These are phyloP conservation scores for Notarius quadriscutis DNA, from an alignment of 2,113 vertebrate species.

Conservation along the genomic window DNA sequence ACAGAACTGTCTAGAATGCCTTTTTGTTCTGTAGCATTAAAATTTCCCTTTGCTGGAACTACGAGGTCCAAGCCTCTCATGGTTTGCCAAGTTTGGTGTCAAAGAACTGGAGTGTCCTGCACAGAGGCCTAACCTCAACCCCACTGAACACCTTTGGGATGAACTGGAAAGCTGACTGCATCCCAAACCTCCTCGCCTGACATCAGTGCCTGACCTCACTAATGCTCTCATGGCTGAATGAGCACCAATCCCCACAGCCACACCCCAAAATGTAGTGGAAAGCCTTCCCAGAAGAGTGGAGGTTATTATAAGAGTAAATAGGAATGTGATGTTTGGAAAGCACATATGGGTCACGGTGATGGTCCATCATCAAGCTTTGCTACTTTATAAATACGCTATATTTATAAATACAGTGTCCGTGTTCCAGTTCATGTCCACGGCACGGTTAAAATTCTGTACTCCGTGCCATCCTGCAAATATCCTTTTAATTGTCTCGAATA, in stretches of 20 bases:
- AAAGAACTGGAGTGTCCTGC: too few species aligned
- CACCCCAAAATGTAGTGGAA: too few species aligned
- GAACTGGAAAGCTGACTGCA: neutral
- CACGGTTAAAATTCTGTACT: neutral
- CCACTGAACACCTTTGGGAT: too few species aligned
- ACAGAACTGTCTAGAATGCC: neutral
- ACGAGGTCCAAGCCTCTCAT: neutral
- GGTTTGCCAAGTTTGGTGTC: neutral
- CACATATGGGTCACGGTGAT: neutral
- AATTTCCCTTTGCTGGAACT: neutral
- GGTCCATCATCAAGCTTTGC: neutral
- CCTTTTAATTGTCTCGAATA: neutral
- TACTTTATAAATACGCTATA: neutral
- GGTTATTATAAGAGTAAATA: neutral
- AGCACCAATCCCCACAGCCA: too few species aligned
- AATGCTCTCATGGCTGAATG: too few species aligned
- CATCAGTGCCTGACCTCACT: too few species aligned
- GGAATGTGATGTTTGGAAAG: neutral
- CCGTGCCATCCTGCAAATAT: neutral
- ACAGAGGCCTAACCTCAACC: too few species aligned
- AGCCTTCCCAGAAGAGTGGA: too few species aligned
- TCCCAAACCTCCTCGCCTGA: neutral
- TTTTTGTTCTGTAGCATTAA: neutral
- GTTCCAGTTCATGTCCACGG: neutral
- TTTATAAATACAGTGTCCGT: neutral